These are phyloP conservation scores for Temnothorax rugatulus DNA, from an alignment of 2,888 invertebrate species.

Conservation along the genomic window DNA sequence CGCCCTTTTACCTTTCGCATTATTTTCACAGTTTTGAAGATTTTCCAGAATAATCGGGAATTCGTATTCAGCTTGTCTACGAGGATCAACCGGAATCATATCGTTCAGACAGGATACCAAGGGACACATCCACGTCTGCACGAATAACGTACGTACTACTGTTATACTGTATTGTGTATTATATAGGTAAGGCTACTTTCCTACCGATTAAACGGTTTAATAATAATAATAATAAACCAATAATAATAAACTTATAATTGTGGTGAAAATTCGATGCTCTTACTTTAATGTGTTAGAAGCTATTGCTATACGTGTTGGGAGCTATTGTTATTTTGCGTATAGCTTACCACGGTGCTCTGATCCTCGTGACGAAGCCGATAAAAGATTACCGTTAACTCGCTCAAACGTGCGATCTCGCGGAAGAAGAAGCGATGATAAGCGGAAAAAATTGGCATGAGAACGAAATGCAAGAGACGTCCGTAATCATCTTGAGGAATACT, in stretches of 20 bases:
- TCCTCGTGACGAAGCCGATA: conserved; percentile 86
- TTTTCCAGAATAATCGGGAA: conserved; percentile 60
- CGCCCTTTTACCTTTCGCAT: neutral
- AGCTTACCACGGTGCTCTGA: conserved; percentile 70
- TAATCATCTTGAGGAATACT: conserved; percentile 81
- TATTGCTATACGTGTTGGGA: neutral
- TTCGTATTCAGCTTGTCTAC: conserved; percentile 76
- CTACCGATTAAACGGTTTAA: neutral
- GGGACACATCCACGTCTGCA: conserved; percentile 85
- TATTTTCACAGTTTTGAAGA: conserved; percentile 51
- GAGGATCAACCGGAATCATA: conserved; percentile 83
- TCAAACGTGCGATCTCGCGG: conserved; percentile 89
- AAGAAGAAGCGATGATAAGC: conserved; percentile 88
- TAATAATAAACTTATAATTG: too few species aligned
- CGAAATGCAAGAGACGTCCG: conserved; percentile 86
- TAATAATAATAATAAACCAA: too few species aligned
- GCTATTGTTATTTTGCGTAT: neutral
- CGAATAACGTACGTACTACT: conserved; percentile 79
- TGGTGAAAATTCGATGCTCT: neutral
- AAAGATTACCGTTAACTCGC: conserved; percentile 87
- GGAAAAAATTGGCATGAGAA: conserved; percentile 89
- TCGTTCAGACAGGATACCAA: conserved; percentile 84
- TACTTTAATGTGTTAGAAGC: neutral
- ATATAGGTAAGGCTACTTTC: neutral
- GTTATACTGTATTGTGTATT: too few species aligned